Evolutionary conservation across 1,140 invertebrate species (phyloP), one percentile per base, ranked within the genome.

Genomic region (Proales similis): DNA sequence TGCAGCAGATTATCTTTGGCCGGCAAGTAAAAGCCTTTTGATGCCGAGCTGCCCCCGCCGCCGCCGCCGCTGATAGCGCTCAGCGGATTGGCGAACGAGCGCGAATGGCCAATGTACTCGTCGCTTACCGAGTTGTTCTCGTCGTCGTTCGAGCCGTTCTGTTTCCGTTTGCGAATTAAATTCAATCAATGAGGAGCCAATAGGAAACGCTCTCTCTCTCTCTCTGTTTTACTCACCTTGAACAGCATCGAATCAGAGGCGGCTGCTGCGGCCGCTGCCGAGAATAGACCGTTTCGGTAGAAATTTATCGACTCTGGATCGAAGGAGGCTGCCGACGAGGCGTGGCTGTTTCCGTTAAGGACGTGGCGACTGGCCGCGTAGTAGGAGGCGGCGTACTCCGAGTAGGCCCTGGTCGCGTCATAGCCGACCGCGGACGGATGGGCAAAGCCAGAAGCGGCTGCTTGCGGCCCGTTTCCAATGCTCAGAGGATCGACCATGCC

Each of bases 361-460:
- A 22, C 20, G 20, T 51, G 48, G 19, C 36, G 33, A 26, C 42
- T 38, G 24, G 33, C 42, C 6, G 51, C 22, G 24, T 60, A 60
- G 29, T 60, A 60, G 11, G 51, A 60, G 11, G 51, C 51, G 11
- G 51, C 51, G 24, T 60, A 60, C 14, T 60, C 51, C 0, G 49
- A 17, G 22, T 60, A 60, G 20, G 51, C 51, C 11, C 51, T 2
- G 22, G 14, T 22, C 2, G 48, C 33, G 22, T 53, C 48, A 33
- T 53, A 53, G 6, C 1, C 22, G n/a, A 26, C 42, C 2, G 29
- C 48, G 4, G 48, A 19, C 12, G 22, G 24, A 22, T 53, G 48
- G n/a, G n/a, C n/a, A n/a, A 6, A 53, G 42, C 27, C 42, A 38
- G 14, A 53, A 53, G 24, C 24, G 48, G 19, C 38, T 33, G 48